Conservation (phyloP, 1,140 invertebrate species). For the Coptotermes formosanus region DNA sequence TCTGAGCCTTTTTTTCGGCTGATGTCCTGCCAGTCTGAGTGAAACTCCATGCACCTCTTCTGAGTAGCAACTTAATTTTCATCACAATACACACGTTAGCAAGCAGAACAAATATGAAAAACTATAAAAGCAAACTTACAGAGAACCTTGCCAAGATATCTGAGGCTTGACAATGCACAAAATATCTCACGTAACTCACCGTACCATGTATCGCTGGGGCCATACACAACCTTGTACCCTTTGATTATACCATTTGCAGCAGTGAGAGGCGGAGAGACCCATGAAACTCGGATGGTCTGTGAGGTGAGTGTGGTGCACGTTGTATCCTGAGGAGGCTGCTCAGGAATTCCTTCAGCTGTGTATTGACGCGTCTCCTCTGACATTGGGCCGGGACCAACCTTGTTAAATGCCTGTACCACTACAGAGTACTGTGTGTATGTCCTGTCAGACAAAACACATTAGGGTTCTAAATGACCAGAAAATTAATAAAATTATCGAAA, state of each 20-base stretch:
- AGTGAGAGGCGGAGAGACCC: constrained; percentile 85
- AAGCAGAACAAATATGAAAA: too few species aligned
- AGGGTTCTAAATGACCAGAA: too few species aligned
- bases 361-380: constrained; percentile 87
- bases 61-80: too few species aligned
- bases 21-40: too few species aligned
- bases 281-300: constrained; percentile 89
- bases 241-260: constrained; percentile 93
- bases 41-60: too few species aligned
- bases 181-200: constrained; percentile 57
- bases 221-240: constrained; percentile 95
- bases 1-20: too few species aligned
- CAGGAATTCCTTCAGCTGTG: constrained; percentile 89
- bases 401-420: constrained; percentile 93
- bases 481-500: too few species aligned
- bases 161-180: too few species aligned
- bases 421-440: constrained; percentile 95
- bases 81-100: too few species aligned
- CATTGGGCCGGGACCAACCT: constrained; percentile 87
- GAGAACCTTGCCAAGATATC: too few species aligned
- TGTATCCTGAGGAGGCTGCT: constrained; percentile 88
- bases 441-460: constrained; percentile 45
- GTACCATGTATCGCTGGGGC: constrained; percentile 88
- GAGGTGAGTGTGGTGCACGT: constrained; percentile 88
- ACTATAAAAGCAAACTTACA: too few species aligned